These are phyloP conservation scores for Heteronetta atricapilla DNA, from an alignment of 2,113 vertebrate species.

Conservation along the genomic window DNA sequence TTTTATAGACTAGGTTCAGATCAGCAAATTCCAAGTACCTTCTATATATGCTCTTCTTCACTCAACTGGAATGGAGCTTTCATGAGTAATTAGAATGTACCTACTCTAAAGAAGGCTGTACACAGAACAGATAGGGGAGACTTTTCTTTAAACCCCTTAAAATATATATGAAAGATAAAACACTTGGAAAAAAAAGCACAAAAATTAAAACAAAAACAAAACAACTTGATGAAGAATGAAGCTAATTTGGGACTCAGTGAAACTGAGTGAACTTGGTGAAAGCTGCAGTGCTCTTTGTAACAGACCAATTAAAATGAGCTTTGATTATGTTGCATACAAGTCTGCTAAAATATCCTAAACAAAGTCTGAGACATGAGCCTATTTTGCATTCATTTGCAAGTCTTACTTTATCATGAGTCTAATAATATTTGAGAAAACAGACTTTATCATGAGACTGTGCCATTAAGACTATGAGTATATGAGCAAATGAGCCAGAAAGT, in stretches of 20 bases:
- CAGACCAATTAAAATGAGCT: background rate
- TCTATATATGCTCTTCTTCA: background rate
- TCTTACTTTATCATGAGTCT: slow-evolving; percentile 5
- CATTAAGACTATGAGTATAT: slow-evolving; percentile 9
- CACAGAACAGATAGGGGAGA: background rate
- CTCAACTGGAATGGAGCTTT: background rate
- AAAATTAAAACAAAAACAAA: background rate
- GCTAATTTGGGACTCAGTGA: background rate
- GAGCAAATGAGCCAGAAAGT: slow-evolving; percentile 31
- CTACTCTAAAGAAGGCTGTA: background rate
- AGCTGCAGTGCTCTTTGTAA: background rate
- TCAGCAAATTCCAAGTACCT: background rate
- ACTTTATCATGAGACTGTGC: background rate
- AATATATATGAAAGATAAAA: background rate
- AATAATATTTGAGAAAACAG: slow-evolving; percentile 33
- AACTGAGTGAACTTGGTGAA: background rate
- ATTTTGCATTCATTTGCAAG: slow-evolving; percentile 39
- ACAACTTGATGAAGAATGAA: background rate
- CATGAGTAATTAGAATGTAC: background rate
- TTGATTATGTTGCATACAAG: background rate
- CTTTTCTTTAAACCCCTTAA: background rate
- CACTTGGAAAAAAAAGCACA: background rate
- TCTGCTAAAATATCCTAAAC: slow-evolving; percentile 9
- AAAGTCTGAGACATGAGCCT: background rate
- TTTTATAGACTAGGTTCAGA: slow-evolving; percentile 5